Base-by-base conservation (phyloP, 2,113 vertebrate species). In the Uropsilus gracilis region DNA sequence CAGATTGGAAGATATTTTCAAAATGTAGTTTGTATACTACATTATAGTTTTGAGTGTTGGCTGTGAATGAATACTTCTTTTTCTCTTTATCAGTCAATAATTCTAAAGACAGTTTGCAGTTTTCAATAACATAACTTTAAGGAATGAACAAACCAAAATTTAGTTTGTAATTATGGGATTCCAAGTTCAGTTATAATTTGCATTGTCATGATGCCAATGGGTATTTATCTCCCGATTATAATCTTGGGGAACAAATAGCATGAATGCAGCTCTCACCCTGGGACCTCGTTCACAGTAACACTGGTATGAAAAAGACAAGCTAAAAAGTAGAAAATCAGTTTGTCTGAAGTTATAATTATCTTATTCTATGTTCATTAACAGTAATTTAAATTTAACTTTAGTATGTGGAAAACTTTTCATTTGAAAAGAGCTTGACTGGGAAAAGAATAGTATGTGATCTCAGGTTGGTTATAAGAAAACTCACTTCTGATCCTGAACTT, bases 91-190 rank as follows among this genome's bases (percentile, higher is more conserved):
- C 48, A 93, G 53, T 24, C 46, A 89, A 4, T 73, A 95, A 34
- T 9, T 83, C 81, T 44, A 88, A 59, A 78, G 30, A 92, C 8
- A 75, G 32, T 89, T 57, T 94, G 39, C 0, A 10, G 18, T 81
- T 95, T 90, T 16, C 32, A 76, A 37, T 81, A 94, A 68, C 8
- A 72, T 64, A 75, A n/a, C 57, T 46, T 81, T 63, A 72, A 93
- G 20, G 44, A 64, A 94, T 2, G 81, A 34, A 57, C 4, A 80
- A 13, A 82, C 90, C 6, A 91, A 96, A 86, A 48, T 46, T 71
- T 84, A 8, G 28, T 84, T 34, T 68, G 37, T 53, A 77, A 95
- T 93, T 86, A 83, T 63, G 55, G 39, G 95, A 71, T 17, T 89
- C 61, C 77, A 94, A 92, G 73, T 61, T 91, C 30, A 61, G 46